Conservation (phyloP, 2,888 invertebrate genomes). For the Drosophila ochracea region DNA sequence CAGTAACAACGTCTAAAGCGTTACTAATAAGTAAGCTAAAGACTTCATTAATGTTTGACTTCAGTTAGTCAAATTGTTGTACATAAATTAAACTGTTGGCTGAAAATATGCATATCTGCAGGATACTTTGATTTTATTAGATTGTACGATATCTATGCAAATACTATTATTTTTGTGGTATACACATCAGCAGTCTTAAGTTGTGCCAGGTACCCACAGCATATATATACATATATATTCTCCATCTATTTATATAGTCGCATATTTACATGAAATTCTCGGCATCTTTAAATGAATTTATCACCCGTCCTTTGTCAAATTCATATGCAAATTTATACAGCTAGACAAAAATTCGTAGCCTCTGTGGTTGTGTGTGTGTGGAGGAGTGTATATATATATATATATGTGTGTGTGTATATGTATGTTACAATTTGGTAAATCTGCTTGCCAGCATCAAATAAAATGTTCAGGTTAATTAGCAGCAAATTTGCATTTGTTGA, state of each 20-base stretch:
- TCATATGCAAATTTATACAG: constrained; percentile 59
- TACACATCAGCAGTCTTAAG: constrained; percentile 12
- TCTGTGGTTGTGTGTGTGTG: not conserved
- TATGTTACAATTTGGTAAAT: constrained; percentile 17
- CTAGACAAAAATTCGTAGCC: constrained; percentile 23
- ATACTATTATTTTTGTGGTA: constrained; percentile 16
- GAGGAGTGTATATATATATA: not conserved
- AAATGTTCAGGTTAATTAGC: constrained; percentile 69
- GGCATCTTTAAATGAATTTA: constrained; percentile 71
- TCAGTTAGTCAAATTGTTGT: not conserved
- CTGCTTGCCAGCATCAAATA: constrained; percentile 44
- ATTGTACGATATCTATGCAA: constrained; percentile 6
- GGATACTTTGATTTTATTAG: constrained; percentile 22
- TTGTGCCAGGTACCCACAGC: not conserved
- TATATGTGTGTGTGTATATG: not conserved
- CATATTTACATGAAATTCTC: constrained; percentile 66
- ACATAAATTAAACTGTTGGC: not conserved
- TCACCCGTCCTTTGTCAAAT: constrained; percentile 53
- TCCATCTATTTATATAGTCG: not conserved
- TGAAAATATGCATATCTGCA: constrained; percentile 13
- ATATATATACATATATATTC: not conserved
- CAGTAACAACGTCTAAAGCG: not conserved
- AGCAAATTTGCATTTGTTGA: constrained; percentile 55
- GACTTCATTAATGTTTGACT: not conserved
- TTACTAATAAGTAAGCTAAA: not conserved